Evolutionary conservation across 2,797 vertebrate genomes (phyloP), one percentile per base, ranked within the genome.

Genomic region (Scarus forsteni): DNA sequence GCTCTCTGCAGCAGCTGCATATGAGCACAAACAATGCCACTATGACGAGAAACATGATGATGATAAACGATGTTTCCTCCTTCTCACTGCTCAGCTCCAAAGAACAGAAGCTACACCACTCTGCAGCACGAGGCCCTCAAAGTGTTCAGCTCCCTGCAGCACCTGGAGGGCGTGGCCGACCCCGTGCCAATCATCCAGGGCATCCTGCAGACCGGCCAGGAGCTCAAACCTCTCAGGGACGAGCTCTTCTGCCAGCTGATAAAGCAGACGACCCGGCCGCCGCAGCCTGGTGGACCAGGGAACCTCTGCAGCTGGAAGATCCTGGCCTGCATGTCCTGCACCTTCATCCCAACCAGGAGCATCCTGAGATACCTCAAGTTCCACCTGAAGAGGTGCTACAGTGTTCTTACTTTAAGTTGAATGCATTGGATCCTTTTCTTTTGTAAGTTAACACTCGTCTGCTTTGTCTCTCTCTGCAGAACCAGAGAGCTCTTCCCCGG

Each of bases 221-320:
- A 99, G 90, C 95, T 98, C 34, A 92, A 93, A 18, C 95, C 95
- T 0, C 93, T 99, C 53, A 92, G 97, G 34, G 98, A 99, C 38
- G 98, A 99, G 84, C 93, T 99, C 38, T 98, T 97, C 89, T 99
- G 98, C 75, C 98, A 99, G 89, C 96, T 99, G 56, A 90, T 99
- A 87, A 99, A 99, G 61, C 98, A 99, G 94, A 99, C 97, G n/a
- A 94, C 91, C 5, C 92, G 95, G 36, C 93, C 95, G 16, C 95
- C 96, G 0, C 95, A 95, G 13, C 94, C 97, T 0, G 93, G 94
- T 15, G 92, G 94, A 0, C 66, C 74, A 0, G 96, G 94, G 5
- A 96, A 97, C 93, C 93, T 98, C 6, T 96, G 94, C 58, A 94
- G 92, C 60, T 99, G 98, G 98, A 96, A 95, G 90, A 95, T 98